A percentile compares a stretch with the other conserved stretches of the same genome.
These are phyloP conservation scores for Anaspis maculata DNA, from an alignment of 2,888 invertebrate genomes.

Conservation along the genomic window DNA sequence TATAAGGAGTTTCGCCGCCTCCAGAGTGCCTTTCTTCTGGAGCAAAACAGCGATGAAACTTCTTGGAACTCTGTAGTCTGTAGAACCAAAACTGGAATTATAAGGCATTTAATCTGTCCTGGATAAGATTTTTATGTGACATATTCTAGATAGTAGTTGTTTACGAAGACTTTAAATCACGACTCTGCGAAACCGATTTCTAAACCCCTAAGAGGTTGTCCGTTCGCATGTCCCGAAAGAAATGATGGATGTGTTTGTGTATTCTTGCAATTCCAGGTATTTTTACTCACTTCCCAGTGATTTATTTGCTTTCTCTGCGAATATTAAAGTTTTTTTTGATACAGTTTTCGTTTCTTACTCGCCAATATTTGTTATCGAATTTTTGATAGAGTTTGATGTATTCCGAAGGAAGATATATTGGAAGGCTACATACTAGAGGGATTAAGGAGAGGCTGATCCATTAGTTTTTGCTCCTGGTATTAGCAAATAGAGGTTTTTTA, in stretches of 20 bases:
- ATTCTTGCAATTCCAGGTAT: constrained; percentile 28
- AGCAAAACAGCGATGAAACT: no score
- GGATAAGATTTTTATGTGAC: constrained; percentile 15
- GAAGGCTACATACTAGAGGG: constrained; percentile 3
- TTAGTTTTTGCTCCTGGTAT: constrained; percentile 20
- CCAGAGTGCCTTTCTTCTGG: no score
- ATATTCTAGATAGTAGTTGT: constrained; percentile 16
- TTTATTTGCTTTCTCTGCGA: constrained; percentile 24
- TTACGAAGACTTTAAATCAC: constrained; percentile 20
- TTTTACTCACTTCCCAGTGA: constrained; percentile 23
- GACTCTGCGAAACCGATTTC: constrained; percentile 13
- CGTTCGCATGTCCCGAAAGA: constrained; percentile 21
- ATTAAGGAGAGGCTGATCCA: constrained; percentile 18
- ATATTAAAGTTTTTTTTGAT: constrained; percentile 23
- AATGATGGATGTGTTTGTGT: constrained; percentile 33
- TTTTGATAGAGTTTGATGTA: constrained; percentile 2
- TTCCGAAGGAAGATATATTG: no score
- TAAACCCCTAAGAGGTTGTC: constrained; percentile 26
- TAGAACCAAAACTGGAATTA: no score
- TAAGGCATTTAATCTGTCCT: constrained; percentile 8
- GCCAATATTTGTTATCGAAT: constrained; percentile 3
- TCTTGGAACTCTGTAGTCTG: no score
- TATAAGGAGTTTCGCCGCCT: no score
- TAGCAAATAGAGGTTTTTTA: constrained; percentile 18
- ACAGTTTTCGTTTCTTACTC: constrained; percentile 3